Evolutionary conservation across 2,113 vertebrate genomes (phyloP).

Genomic region (Cacatua alba): DNA sequence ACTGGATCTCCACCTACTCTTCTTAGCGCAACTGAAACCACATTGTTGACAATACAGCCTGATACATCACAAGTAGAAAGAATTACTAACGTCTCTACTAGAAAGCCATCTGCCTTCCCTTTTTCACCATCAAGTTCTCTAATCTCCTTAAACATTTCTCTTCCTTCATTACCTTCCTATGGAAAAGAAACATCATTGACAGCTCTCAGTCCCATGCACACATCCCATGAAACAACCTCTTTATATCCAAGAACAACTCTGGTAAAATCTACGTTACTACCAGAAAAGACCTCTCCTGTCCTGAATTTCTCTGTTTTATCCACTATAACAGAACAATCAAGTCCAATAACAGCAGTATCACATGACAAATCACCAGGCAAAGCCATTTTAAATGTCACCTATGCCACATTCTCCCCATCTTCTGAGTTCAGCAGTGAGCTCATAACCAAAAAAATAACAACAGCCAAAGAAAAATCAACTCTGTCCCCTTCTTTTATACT

Average conservation of each 20-base stretch:
- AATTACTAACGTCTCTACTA: neutral
- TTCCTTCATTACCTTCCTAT: neutral
- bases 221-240: neutral
- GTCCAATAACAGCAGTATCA: neutral
- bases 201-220: neutral
- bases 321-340: neutral
- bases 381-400: constrained; percentile 26
- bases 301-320: neutral
- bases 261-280: neutral
- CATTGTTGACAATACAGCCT: neutral
- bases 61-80: neutral
- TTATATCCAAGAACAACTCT: neutral
- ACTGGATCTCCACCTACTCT: neutral
- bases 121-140: neutral
- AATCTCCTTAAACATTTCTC: neutral
- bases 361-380: neutral
- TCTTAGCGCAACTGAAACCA: neutral
- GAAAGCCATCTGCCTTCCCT: neutral
- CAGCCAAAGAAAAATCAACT: neutral
- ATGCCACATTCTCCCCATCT: neutral
- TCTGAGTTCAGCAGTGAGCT: neutral
- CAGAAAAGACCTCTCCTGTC: neutral
- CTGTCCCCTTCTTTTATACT: neutral
- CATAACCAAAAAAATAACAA: neutral
- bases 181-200: neutral